Evolutionary conservation across 1,140 invertebrate genomes (phyloP).

Genomic region (honey bee (Apis mellifera)): DNA sequence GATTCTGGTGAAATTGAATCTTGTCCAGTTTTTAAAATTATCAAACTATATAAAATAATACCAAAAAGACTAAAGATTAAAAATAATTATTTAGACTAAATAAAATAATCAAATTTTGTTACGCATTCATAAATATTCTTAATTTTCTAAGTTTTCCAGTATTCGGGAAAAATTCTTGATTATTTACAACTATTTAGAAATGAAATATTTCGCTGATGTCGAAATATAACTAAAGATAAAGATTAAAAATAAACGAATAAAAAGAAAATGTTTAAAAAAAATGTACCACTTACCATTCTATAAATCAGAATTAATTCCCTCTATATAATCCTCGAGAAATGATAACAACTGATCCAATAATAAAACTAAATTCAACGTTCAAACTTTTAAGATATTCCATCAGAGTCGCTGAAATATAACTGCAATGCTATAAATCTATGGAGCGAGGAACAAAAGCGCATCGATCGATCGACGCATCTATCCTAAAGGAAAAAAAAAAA

Average conservation of each 20-base stretch:
- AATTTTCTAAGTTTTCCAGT: too few relatives aligned
- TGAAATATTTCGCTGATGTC: too few relatives aligned
- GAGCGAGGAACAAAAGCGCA: conserved; percentile 28
- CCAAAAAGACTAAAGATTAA: neutral
- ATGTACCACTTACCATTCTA: too few relatives aligned
- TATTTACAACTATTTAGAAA: too few relatives aligned
- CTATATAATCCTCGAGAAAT: too few relatives aligned
- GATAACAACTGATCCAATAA: too few relatives aligned
- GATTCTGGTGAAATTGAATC: neutral
- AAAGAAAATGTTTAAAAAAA: too few relatives aligned
- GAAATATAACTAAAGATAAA: too few relatives aligned
- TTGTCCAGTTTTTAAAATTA: neutral
- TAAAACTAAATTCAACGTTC: neutral
- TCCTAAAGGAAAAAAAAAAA: neutral
- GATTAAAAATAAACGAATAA: too few relatives aligned
- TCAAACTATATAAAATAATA: too few relatives aligned
- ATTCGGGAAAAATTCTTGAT: too few relatives aligned
- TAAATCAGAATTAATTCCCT: too few relatives aligned
- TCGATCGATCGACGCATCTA: neutral
- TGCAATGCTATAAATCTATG: conserved; percentile 1
- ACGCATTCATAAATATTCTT: neutral
- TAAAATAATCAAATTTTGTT: neutral
- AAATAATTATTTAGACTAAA: neutral
- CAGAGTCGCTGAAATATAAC: neutral
- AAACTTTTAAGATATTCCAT: neutral